Evolutionary conservation across 2,888 invertebrate species (phyloP).

Genomic region (Agrochola lychnidis): DNA sequence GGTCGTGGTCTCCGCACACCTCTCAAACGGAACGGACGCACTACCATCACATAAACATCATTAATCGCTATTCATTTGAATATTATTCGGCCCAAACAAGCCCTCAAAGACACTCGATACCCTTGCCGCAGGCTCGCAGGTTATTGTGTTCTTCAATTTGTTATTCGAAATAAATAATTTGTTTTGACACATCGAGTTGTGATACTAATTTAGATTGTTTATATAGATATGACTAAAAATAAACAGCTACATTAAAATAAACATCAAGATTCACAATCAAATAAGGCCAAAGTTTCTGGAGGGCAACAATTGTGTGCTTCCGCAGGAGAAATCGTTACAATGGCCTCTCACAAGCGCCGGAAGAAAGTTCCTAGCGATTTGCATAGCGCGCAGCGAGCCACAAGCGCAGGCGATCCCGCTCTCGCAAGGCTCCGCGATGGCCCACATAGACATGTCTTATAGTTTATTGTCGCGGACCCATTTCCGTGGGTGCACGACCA

Average conservation of each 20-base stretch:
- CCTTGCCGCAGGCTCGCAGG: constrained; percentile 8
- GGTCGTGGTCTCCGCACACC: constrained; percentile 83
- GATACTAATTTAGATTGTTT: constrained; percentile 28
- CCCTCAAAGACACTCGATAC: neutral
- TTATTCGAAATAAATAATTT: constrained; percentile 24
- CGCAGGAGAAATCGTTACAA: constrained; percentile 87
- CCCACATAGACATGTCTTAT: constrained; percentile 87
- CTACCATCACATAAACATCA: constrained; percentile 39
- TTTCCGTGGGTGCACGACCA: constrained; percentile 87
- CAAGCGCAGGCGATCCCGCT: constrained; percentile 76
- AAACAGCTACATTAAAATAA: constrained; percentile 28
- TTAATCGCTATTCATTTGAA: constrained; percentile 41
- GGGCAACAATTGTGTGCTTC: constrained; percentile 75
- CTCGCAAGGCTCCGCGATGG: constrained; percentile 77
- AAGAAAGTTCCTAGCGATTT: constrained; percentile 89
- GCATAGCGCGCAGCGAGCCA: constrained; percentile 80
- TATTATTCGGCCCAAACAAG: constrained; percentile 21
- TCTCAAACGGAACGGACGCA: constrained; percentile 56
- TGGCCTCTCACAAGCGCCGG: constrained; percentile 83
- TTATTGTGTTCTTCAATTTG: constrained; percentile 15
- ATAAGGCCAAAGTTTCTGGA: constrained; percentile 72
- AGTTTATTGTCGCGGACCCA: constrained; percentile 88
- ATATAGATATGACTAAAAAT: constrained; percentile 48
- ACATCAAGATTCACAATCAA: constrained; percentile 38
- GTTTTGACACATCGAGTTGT: constrained; percentile 8